A percentile compares a stretch with the other conserved stretches of the same genome.
These are phyloP conservation scores for Hypotaenidia okinawae DNA, from an alignment of 2,797 vertebrate species.

Conservation along the genomic window DNA sequence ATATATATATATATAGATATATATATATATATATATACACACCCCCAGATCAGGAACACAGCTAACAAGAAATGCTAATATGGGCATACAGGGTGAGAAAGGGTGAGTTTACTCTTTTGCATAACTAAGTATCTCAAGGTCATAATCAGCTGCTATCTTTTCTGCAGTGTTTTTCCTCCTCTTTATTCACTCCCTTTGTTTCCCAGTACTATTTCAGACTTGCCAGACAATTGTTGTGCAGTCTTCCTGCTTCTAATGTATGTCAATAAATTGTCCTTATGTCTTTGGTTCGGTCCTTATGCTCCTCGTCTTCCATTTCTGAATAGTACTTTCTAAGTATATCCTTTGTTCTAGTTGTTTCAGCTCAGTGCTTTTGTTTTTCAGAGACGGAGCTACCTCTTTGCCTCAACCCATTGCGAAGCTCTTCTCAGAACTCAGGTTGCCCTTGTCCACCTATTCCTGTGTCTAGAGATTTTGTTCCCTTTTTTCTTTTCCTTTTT, in stretches of 20 bases:
- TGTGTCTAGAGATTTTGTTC: background rate
- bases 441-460: background rate
- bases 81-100: background rate
- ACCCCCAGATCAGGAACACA: background rate
- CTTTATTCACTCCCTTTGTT: constrained; percentile 34
- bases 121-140: constrained; percentile 10
- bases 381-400: background rate
- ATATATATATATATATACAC: background rate
- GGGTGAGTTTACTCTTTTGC: background rate
- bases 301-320: background rate
- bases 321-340: background rate
- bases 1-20: no score
- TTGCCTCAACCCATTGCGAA: background rate
- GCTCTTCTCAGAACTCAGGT: background rate
- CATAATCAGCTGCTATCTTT: background rate
- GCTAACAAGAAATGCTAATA: background rate
- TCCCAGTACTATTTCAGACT: constrained; percentile 23
- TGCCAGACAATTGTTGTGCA: constrained; percentile 4
- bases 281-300: background rate
- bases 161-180: background rate
- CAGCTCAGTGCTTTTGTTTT: background rate
- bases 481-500: background rate
- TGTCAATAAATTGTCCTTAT: constrained; percentile 9
- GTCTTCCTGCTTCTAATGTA: constrained; percentile 7
- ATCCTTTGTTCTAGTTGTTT: constrained; percentile 4